A percentile compares a stretch with the other conserved stretches of the same genome.
These are phyloP conservation scores for Sapayoa aenigma DNA, from an alignment of 2,113 vertebrate genomes.

Conservation along the genomic window DNA sequence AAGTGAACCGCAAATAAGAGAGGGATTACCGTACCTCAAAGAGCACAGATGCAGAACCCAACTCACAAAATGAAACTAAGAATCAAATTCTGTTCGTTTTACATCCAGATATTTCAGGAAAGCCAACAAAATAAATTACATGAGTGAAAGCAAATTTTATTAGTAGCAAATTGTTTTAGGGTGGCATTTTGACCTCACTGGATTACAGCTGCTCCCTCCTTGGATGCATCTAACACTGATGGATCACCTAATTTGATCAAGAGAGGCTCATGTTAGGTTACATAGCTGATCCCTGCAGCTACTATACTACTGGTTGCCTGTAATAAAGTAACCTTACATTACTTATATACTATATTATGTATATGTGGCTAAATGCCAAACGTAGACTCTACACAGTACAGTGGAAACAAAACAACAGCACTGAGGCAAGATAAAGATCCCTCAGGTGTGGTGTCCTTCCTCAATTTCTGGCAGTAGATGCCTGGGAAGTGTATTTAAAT, in stretches of 20 bases:
- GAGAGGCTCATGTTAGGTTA: neutral
- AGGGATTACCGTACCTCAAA: too few relatives aligned
- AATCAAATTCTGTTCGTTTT: neutral
- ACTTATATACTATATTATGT: rapidly evolving
- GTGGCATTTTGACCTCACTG: neutral
- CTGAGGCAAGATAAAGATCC: neutral
- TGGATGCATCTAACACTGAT: neutral
- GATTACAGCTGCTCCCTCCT: neutral
- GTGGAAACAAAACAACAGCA: neutral
- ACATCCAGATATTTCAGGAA: neutral
- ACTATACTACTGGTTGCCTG: neutral
- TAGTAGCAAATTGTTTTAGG: neutral
- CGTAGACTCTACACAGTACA: rapidly evolving
- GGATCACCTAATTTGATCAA: neutral
- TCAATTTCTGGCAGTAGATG: neutral
- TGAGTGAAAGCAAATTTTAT: neutral
- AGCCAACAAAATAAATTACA: neutral
- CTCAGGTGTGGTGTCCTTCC: neutral
- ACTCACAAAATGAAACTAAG: neutral
- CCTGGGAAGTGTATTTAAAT: neutral
- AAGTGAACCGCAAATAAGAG: too few relatives aligned
- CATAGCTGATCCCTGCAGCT: neutral
- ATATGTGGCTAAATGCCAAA: rapidly evolving
- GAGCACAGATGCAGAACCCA: neutral
- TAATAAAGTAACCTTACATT: neutral